Evolutionary conservation across 1,140 invertebrate genomes (phyloP), one percentile per base, ranked within the genome.

Genomic region (Drosophila biarmipes): DNA sequence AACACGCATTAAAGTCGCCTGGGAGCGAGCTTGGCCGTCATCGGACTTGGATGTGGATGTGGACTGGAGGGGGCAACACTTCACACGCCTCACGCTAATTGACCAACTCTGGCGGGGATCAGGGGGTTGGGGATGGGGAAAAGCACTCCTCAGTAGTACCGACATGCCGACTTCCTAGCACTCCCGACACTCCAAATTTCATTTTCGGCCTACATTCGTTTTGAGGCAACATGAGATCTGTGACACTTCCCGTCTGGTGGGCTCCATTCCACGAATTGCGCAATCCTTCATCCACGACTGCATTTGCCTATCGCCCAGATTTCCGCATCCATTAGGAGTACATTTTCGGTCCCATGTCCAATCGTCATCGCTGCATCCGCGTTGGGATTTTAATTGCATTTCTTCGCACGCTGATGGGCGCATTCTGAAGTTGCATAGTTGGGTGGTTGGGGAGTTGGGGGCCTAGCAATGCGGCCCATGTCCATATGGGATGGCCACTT

Each of bases 31-130:
- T 35, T 49, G 69, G 40, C 45, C 40, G 71, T 81, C 67, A 73
- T 54, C 69, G 55, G 63, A 11, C 7, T 49, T 10, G 19, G 21
- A 46, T 46, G 42, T 10, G 40, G 40, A 42, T 12, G 8, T 21
- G 40, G 17, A 21, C 21, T 43, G 15, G n/a, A 6, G 43, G 45
- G 45, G 45, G 21, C 14, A 27, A 10, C 46, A 49, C 67, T 86
- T 86, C 82, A 87, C 81, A 86, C 82, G 82, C 73, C 82, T 40
- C n/a, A 48, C 59, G 61, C 62, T 71, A 82, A 82, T 84, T 66
- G 64, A 57, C 48, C 59, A 38, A 14, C 42, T 40, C 62, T 6
- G 53, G 43, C 27, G 45, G 43, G n/a, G 45, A 19, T 19, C 29
- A 17, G 17, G 4, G 38, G 8, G n/a, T n/a, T 27, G 17, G 24